A percentile compares a stretch with the other conserved stretches of the same genome.
These are phyloP conservation scores for Ptilorrhoa leucosticta DNA, from an alignment of 2,113 vertebrate genomes.

Conservation along the genomic window DNA sequence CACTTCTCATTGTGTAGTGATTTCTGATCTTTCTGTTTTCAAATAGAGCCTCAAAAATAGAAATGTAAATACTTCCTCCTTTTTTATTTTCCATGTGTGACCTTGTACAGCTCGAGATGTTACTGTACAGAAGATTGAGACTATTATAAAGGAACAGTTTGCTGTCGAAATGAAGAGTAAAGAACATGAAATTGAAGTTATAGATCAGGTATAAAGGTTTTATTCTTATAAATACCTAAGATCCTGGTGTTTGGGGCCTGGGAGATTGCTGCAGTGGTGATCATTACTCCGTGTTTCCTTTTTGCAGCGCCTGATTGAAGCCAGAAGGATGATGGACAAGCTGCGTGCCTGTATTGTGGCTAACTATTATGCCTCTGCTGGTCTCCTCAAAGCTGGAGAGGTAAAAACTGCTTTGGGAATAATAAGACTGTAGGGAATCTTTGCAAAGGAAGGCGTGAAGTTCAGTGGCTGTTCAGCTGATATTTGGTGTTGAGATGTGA, in stretches of 20 bases:
- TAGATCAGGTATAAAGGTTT: conserved; percentile 85
- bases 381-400: conserved; percentile 87
- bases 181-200: conserved; percentile 97
- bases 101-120: conserved; percentile 86
- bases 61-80: not conserved
- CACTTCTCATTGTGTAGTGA: not conserved
- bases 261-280: not conserved
- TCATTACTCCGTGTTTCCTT: not conserved
- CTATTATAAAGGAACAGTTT: conserved; percentile 95
- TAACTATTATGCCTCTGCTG: conserved; percentile 93
- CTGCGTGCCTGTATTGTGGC: conserved; percentile 96
- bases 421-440: not conserved
- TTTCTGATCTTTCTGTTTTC: not conserved
- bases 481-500: not conserved
- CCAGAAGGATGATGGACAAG: conserved; percentile 99
- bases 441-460: not conserved
- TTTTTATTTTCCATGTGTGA: conserved; percentile 4
- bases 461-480: not conserved
- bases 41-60: not conserved
- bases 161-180: conserved; percentile 97
- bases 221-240: not conserved
- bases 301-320: conserved; percentile 89
- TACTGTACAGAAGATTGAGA: conserved; percentile 93
- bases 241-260: not conserved
- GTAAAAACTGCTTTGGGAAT: conserved; percentile 64